Evolutionary conservation across 2,888 invertebrate genomes (phyloP).

Genomic region (Parnassius glacialis): DNA sequence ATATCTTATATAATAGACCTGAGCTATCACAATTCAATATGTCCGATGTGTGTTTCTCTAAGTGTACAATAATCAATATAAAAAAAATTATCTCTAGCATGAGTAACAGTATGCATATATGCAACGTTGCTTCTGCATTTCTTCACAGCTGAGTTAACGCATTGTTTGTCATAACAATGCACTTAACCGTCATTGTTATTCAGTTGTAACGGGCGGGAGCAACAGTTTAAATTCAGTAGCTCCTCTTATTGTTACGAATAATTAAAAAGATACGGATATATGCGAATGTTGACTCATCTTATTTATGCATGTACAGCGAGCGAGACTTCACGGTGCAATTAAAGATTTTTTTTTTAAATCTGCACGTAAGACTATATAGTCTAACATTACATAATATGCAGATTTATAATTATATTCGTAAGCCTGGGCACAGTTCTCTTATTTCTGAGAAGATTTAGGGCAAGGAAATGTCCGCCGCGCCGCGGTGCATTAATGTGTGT

Average conservation of each 20-base stretch:
- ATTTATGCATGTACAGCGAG: background rate
- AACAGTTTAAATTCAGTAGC: background rate
- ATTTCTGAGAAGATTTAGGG: too few relatives aligned
- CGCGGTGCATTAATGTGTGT: too few relatives aligned
- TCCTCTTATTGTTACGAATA: background rate
- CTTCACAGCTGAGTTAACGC: too few relatives aligned
- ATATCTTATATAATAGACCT: too few relatives aligned
- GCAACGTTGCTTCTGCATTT: too few relatives aligned
- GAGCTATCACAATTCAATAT: too few relatives aligned
- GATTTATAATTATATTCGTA: background rate
- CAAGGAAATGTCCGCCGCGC: too few relatives aligned
- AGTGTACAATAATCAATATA: too few relatives aligned
- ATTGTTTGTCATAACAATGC: background rate
- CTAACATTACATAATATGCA: background rate
- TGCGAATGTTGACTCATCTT: background rate
- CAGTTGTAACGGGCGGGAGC: too few relatives aligned
- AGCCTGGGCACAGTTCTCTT: too few relatives aligned
- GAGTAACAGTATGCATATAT: constrained; percentile 4
- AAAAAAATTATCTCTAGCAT: too few relatives aligned
- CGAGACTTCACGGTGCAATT: background rate
- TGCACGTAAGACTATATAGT: background rate
- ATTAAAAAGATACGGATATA: background rate
- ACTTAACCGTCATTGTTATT: background rate
- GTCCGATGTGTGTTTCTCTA: too few relatives aligned
- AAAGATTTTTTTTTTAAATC: background rate